Evolutionary conservation across 1,140 invertebrate species (phyloP).

Genomic region (Leptoteleia sp.): DNA sequence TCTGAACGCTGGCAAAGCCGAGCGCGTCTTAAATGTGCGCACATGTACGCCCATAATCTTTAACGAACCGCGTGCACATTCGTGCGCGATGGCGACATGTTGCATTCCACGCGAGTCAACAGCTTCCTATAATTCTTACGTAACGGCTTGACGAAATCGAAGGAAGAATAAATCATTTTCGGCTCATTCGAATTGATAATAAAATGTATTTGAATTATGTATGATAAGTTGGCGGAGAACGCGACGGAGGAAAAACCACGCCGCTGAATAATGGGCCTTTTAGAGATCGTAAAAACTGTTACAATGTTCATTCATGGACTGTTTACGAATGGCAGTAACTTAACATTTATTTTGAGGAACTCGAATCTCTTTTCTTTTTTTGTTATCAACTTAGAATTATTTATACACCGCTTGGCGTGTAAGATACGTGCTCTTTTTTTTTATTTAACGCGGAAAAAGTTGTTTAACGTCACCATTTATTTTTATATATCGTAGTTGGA

Average conservation of each 20-base stretch:
- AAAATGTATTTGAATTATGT: slow-evolving; percentile 60
- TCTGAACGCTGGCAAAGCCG: slow-evolving; percentile 1
- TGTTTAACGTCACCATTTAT: neutral
- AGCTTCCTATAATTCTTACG: slow-evolving; percentile 66
- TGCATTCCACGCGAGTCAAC: slow-evolving; percentile 66
- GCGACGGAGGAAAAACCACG: slow-evolving; percentile 28
- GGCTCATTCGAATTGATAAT: slow-evolving; percentile 56
- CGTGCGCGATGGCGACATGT: slow-evolving; percentile 54
- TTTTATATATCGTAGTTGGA: too few species aligned
- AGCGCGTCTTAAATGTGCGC: slow-evolving; percentile 27
- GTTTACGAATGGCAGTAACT: slow-evolving; percentile 5
- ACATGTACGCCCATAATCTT: slow-evolving; percentile 58
- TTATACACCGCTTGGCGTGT: neutral
- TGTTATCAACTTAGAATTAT: neutral
- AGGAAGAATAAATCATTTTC: slow-evolving; percentile 65
- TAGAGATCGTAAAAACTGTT: slow-evolving; percentile 22
- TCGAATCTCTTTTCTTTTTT: too few species aligned
- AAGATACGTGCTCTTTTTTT: neutral
- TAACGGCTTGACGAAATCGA: slow-evolving; percentile 58
- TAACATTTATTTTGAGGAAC: slow-evolving; percentile 25
- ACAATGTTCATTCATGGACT: neutral
- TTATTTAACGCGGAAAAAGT: neutral
- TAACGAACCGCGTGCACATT: slow-evolving; percentile 34
- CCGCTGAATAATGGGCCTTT: slow-evolving; percentile 17
- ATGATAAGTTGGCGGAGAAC: slow-evolving; percentile 31